phyloP scores from a whole-genome alignment of 1,140 invertebrate species.

The Euwallacea similis region DNA sequence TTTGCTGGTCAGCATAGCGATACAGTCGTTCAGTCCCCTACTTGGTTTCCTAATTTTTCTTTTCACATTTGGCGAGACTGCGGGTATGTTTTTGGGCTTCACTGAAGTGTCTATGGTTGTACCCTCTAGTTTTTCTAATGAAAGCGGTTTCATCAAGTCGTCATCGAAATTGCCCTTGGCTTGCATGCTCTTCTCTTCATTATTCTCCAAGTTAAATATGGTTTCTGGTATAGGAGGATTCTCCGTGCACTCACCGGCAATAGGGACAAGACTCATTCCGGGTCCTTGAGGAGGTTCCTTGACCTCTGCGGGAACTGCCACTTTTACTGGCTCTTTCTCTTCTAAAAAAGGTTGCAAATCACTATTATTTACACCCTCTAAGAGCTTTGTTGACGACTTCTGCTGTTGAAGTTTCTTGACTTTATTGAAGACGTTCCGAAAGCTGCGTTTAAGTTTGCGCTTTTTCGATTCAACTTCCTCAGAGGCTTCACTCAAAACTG shows the following conservation, averaged over 20 bases:
- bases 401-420: slow-evolving; percentile 41
- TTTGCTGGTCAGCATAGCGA: slow-evolving; percentile 60
- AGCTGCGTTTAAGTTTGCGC: slow-evolving; percentile 39
- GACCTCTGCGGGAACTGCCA: slow-evolving; percentile 33
- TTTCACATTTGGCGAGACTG: slow-evolving; percentile 46
- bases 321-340: slow-evolving; percentile 25
- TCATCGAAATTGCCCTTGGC: slow-evolving; percentile 39
- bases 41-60: slow-evolving; percentile 53
- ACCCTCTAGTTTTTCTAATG: slow-evolving; percentile 7
- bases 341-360: slow-evolving; percentile 47
- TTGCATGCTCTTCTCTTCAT: slow-evolving; percentile 42
- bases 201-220: slow-evolving; percentile 41
- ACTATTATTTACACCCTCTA: neutral
- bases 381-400: slow-evolving; percentile 11
- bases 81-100: slow-evolving; percentile 34
- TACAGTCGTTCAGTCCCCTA: slow-evolving; percentile 57
- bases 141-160: neutral
- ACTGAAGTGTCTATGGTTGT: slow-evolving; percentile 37
- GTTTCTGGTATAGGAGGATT: slow-evolving; percentile 39
- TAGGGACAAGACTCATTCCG: slow-evolving; percentile 33
- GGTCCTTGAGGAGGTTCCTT: slow-evolving; percentile 31
- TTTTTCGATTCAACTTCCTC: slow-evolving; percentile 21
- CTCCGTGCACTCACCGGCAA: slow-evolving; percentile 37
- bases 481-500: neutral
- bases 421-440: slow-evolving; percentile 41